phyloP scores from a whole-genome alignment of 1,140 invertebrate species.

The Bradysia coprophila region DNA sequence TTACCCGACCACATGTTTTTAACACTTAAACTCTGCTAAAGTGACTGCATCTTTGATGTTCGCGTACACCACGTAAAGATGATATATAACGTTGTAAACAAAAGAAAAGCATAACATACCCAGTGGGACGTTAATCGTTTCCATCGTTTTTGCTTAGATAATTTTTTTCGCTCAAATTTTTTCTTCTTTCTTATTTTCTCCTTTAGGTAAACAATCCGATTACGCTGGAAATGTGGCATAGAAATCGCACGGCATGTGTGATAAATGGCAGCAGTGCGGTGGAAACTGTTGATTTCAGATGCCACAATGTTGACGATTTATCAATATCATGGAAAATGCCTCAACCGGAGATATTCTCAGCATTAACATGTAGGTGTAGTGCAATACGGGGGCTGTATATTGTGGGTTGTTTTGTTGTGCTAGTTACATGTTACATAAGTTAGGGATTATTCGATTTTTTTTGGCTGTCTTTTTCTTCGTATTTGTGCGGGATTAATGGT shows the following conservation, averaged over 20 bases:
- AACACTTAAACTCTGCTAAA: too few relatives aligned
- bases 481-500: too few relatives aligned
- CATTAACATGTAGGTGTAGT: slow-evolving; percentile 29
- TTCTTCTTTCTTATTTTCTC: not conserved
- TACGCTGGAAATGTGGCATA: slow-evolving; percentile 24
- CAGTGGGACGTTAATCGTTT: too few relatives aligned
- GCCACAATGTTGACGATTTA: slow-evolving; percentile 39
- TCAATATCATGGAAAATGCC: slow-evolving; percentile 32
- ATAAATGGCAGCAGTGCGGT: slow-evolving; percentile 31
- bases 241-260: slow-evolving; percentile 47
- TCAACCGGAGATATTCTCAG: slow-evolving; percentile 31
- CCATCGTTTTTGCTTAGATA: too few relatives aligned
- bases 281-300: slow-evolving; percentile 30
- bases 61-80: too few relatives aligned
- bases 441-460: not conserved
- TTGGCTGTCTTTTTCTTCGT: not conserved
- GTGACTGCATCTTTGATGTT: too few relatives aligned
- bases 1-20: too few relatives aligned
- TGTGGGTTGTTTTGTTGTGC: not conserved
- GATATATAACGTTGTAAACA: too few relatives aligned
- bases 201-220: slow-evolving; percentile 5
- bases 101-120: too few relatives aligned
- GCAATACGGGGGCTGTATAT: not conserved
- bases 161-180: slow-evolving; percentile 4
- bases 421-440: not conserved